phyloP scores from a whole-genome alignment of 2,888 invertebrate genomes.

The Phorcus lineatus region DNA sequence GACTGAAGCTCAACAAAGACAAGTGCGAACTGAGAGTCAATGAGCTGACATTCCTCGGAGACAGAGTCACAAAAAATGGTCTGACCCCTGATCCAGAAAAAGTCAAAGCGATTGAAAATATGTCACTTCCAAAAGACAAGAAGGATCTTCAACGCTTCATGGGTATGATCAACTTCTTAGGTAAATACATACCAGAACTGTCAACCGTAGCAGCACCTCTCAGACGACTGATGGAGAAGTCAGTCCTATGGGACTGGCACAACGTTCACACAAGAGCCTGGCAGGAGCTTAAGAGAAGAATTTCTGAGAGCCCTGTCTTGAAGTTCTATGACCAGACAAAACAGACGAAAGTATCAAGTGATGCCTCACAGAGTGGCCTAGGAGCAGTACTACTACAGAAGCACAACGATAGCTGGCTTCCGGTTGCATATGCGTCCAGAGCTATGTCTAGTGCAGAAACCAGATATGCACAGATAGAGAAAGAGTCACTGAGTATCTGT shows the following conservation, averaged over 20 bases:
- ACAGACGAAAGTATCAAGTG: constrained; percentile 26
- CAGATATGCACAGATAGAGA: constrained; percentile 33
- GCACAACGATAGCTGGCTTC: constrained; percentile 25
- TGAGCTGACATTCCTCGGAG: constrained; percentile 29
- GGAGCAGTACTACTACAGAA: constrained; percentile 32
- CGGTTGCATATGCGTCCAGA: constrained; percentile 36
- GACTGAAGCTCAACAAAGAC: constrained; percentile 6
- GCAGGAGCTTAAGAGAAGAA: constrained; percentile 6
- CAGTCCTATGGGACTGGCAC: not conserved
- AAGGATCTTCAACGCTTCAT: constrained; percentile 38
- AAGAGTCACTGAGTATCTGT: constrained; percentile 29
- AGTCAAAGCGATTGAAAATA: constrained; percentile 28
- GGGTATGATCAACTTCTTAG: constrained; percentile 34
- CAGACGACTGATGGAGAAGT: constrained; percentile 33
- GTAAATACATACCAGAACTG: constrained; percentile 30
- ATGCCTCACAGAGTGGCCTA: constrained; percentile 26
- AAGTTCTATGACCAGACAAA: not conserved
- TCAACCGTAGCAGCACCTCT: constrained; percentile 26
- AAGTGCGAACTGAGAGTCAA: constrained; percentile 20
- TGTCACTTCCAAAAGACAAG: constrained; percentile 31
- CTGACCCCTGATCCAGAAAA: constrained; percentile 39
- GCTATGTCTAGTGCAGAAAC: constrained; percentile 29
- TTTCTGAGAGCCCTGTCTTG: constrained; percentile 19
- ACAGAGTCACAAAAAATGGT: constrained; percentile 25
- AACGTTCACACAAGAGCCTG: not conserved